Percentiles rank a stretch among this genome's conserved stretches.
These are phyloP conservation scores for Myopa testacea DNA, from an alignment of 2,888 invertebrate genomes.

Conservation along the genomic window DNA sequence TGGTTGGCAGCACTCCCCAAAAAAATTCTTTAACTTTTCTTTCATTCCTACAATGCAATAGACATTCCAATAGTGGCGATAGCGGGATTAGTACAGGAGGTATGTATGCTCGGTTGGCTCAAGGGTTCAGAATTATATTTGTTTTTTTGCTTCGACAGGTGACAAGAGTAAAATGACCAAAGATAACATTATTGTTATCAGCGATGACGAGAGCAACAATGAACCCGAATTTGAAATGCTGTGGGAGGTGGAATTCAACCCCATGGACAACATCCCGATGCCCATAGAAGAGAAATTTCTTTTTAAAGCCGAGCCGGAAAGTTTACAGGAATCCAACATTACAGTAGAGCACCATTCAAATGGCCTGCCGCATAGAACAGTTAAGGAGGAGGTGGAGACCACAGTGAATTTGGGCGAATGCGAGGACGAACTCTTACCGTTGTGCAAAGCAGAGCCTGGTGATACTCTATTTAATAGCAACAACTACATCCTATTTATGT, in stretches of 20 bases:
- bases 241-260: conserved; percentile 41
- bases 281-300: conserved; percentile 40
- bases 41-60: conserved; percentile 31
- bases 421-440: conserved; percentile 39
- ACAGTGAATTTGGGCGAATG: conserved; percentile 37
- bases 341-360: not conserved
- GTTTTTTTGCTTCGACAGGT: not conserved
- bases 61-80: conserved; percentile 29
- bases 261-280: conserved; percentile 27
- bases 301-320: conserved; percentile 38
- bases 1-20: not conserved
- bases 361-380: too few relatives aligned
- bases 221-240: conserved; percentile 41
- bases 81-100: conserved; percentile 25
- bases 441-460: conserved; percentile 37
- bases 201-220: conserved; percentile 35
- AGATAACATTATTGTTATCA: conserved; percentile 29
- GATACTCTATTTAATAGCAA: conserved; percentile 20
- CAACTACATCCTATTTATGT: conserved; percentile 41
- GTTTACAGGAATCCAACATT: not conserved
- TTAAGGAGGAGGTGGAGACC: conserved; percentile 6
- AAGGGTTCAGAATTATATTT: not conserved
- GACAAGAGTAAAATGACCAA: not conserved
- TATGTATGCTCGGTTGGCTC: not conserved
- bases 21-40: conserved; percentile 27